These are phyloP conservation scores for Numenius phaeopus DNA, from an alignment of 2,797 vertebrate species.

Conservation along the genomic window DNA sequence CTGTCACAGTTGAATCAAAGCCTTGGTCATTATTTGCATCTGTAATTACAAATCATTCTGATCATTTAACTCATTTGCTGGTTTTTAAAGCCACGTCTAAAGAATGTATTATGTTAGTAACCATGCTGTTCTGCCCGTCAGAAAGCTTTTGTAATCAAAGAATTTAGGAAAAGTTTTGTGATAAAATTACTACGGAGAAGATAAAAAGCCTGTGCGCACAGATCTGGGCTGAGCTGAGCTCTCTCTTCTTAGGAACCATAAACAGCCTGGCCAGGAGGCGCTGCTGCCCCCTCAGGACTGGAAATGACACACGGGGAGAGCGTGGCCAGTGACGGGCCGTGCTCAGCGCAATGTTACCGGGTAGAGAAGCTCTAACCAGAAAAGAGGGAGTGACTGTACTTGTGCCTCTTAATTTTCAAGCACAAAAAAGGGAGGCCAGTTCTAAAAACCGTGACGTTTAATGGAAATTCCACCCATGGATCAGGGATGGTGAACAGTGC, in stretches of 20 bases:
- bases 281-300: not conserved
- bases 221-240: not conserved
- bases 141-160: not conserved
- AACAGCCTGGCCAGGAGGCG: not conserved
- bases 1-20: constrained; percentile 92
- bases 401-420: not conserved
- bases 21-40: constrained; percentile 89
- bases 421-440: not conserved
- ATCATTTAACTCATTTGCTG: not conserved
- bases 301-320: not conserved
- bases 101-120: not conserved
- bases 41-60: constrained; percentile 73
- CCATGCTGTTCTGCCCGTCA: not conserved
- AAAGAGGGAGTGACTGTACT: not conserved
- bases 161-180: not conserved
- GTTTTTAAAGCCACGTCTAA: not conserved
- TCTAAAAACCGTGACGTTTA: not conserved
- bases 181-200: fast-evolving
- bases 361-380: not conserved
- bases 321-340: fast-evolving
- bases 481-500: not conserved
- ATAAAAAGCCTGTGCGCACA: fast-evolving
- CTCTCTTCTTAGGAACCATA: fast-evolving
- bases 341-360: not conserved
- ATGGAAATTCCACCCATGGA: not conserved